Base-by-base conservation (phyloP, 1,140 invertebrate genomes). In the Drosophila biarmipes region DNA sequence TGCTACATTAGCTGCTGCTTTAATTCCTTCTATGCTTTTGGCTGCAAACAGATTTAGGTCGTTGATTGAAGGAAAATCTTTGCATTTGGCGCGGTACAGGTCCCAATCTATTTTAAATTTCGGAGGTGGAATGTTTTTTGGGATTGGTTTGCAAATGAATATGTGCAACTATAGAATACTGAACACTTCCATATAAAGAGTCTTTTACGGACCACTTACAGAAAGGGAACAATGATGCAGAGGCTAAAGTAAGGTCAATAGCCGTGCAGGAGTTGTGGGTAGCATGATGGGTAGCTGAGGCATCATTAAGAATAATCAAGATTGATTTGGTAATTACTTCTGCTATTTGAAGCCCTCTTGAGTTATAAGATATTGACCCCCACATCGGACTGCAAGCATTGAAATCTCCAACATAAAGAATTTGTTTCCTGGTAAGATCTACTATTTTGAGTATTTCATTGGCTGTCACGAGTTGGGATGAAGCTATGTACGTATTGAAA, bases 401-500 rank as follows among this genome's bases (percentile, higher is more conserved):
- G 2, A 68, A 61, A 24, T 68, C 64, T 14, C 48, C 48, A 2
- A 61, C 46, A 52, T 67, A 67, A n/a, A n/a, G n/a, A n/a, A n/a
- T n/a, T n/a, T n/a, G n/a, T n/a, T n/a, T n/a, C n/a, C n/a, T n/a
- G n/a, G n/a, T n/a, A n/a, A n/a, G n/a, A n/a, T n/a, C n/a, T n/a
- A n/a, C n/a, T n/a, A n/a, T n/a, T n/a, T n/a, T n/a, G n/a, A n/a
- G n/a, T n/a, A n/a, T n/a, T n/a, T n/a, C n/a, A n/a, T n/a, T n/a
- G n/a, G n/a, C n/a, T n/a, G n/a, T n/a, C n/a, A n/a, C n/a, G n/a
- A n/a, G n/a, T n/a, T n/a, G n/a, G n/a, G n/a, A n/a, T n/a, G n/a
- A n/a, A n/a, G n/a, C n/a, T n/a, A n/a, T n/a, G n/a, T n/a, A n/a
- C n/a, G n/a, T n/a, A n/a, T n/a, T n/a, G n/a, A n/a, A n/a, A n/a